A percentile compares a stretch with the other conserved stretches of the same genome.
Conservation (phyloP, 2,797 vertebrate genomes). For the Eospalax fontanierii region DNA sequence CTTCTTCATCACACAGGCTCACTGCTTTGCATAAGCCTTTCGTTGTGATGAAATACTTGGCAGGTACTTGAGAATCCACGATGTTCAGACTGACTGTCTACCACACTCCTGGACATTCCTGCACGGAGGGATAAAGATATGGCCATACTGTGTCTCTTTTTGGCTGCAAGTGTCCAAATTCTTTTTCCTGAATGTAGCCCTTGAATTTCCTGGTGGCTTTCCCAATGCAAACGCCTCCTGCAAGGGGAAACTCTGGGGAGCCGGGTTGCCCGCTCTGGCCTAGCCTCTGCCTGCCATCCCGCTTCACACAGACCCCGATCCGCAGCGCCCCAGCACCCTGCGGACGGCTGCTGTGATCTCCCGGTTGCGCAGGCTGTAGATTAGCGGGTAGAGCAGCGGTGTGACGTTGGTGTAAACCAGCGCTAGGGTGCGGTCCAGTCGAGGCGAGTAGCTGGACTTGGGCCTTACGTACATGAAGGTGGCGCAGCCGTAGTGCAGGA, state of each 20-base stretch:
- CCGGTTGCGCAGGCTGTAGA: constrained; percentile 88
- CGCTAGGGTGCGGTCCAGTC: constrained; percentile 86
- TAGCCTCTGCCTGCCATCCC: neutral
- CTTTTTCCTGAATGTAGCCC: neutral
- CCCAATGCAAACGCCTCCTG: neutral
- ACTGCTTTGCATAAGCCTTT: neutral
- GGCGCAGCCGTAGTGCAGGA: constrained; percentile 88
- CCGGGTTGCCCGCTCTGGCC: neutral
- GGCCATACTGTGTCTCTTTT: too few species aligned
- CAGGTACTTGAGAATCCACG: neutral
- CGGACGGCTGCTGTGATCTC: constrained; percentile 83
- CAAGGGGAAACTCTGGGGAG: neutral
- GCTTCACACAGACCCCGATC: neutral
- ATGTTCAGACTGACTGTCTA: neutral
- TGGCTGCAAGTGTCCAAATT: neutral
- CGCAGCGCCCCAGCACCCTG: constrained; percentile 80
- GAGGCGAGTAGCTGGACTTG: constrained; percentile 85
- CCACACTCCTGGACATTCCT: neutral
- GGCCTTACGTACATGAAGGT: constrained; percentile 88
- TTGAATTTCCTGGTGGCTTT: neutral
- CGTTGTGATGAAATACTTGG: accelerated
- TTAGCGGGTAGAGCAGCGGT: constrained; percentile 88
- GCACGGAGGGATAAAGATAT: neutral
- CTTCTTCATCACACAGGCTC: too few species aligned
- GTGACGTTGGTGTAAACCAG: constrained; percentile 89